phyloP scores from a whole-genome alignment of 2,888 invertebrate species.

The Dermolepida albohirtum region DNA sequence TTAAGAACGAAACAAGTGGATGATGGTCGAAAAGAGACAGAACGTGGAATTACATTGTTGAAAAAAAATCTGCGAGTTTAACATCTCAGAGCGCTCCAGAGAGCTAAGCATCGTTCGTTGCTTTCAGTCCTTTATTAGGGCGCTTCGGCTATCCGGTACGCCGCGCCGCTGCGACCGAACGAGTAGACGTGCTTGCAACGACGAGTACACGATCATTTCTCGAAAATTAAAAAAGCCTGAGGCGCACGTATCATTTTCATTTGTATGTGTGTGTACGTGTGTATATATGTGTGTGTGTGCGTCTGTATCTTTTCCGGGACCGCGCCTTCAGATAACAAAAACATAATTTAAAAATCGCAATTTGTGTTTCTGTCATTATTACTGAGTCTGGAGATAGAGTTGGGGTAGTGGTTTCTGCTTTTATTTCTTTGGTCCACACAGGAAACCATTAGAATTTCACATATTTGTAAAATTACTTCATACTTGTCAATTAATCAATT shows the following conservation, averaged over 20 bases:
- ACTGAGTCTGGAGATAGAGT: not conserved
- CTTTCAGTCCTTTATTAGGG: slow-evolving; percentile 44
- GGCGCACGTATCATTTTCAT: slow-evolving; percentile 65
- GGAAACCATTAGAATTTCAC: too few relatives aligned
- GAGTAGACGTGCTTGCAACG: slow-evolving; percentile 48
- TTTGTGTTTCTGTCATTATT: slow-evolving; percentile 59
- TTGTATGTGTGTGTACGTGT: slow-evolving; percentile 47
- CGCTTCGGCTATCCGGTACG: slow-evolving; percentile 2
- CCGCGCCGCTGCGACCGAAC: slow-evolving; percentile 46
- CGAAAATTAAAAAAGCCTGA: slow-evolving; percentile 65
- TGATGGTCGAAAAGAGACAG: too few relatives aligned
- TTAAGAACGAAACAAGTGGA: too few relatives aligned
- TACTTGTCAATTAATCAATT: too few relatives aligned
- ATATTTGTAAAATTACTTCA: too few relatives aligned
- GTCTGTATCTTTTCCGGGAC: slow-evolving; percentile 50
- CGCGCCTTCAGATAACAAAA: slow-evolving; percentile 60
- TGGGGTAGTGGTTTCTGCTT: too few relatives aligned
- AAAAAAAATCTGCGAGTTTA: slow-evolving; percentile 17
- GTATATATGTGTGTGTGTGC: slow-evolving; percentile 42
- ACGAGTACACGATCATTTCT: slow-evolving; percentile 63
- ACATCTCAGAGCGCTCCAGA: slow-evolving; percentile 13
- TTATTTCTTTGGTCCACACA: too few relatives aligned
- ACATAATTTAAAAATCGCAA: slow-evolving; percentile 65
- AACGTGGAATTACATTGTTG: not conserved
- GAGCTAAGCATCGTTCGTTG: too few relatives aligned